These are phyloP conservation scores for Bhutanitis thaidina DNA, from an alignment of 2,888 invertebrate genomes.

Conservation along the genomic window DNA sequence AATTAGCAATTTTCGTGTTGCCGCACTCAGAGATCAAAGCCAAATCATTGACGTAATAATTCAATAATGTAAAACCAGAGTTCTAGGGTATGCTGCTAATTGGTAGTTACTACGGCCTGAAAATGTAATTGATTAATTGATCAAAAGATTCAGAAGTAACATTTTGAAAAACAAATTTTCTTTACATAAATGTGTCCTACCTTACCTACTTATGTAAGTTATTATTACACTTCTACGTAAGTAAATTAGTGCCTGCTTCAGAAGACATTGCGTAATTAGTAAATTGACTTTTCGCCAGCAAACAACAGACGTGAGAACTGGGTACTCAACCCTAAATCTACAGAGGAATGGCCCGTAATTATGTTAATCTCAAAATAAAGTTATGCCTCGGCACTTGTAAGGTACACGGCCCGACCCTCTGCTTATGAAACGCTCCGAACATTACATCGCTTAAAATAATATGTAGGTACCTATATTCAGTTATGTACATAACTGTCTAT, in stretches of 20 bases:
- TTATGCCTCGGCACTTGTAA: constrained; percentile 65
- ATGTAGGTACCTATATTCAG: constrained; percentile 32
- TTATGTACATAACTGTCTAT: neutral
- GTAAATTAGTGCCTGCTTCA: constrained; percentile 51
- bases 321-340: constrained; percentile 48
- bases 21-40: no score
- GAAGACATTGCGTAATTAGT: constrained; percentile 37
- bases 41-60: no score
- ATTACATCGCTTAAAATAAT: constrained; percentile 43
- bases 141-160: no score
- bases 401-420: constrained; percentile 48
- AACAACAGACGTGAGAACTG: constrained; percentile 41
- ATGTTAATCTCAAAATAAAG: constrained; percentile 75
- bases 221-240: no score
- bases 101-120: no score
- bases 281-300: constrained; percentile 35
- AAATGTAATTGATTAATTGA: no score
- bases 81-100: no score
- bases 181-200: no score
- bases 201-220: no score
- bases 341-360: constrained; percentile 58
- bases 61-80: no score
- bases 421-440: constrained; percentile 48
- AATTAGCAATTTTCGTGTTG: no score
- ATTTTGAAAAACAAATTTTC: no score